Evolutionary conservation across 2,888 invertebrate genomes (phyloP), one percentile per base, ranked within the genome.

Genomic region (Nemurella pictetii): DNA sequence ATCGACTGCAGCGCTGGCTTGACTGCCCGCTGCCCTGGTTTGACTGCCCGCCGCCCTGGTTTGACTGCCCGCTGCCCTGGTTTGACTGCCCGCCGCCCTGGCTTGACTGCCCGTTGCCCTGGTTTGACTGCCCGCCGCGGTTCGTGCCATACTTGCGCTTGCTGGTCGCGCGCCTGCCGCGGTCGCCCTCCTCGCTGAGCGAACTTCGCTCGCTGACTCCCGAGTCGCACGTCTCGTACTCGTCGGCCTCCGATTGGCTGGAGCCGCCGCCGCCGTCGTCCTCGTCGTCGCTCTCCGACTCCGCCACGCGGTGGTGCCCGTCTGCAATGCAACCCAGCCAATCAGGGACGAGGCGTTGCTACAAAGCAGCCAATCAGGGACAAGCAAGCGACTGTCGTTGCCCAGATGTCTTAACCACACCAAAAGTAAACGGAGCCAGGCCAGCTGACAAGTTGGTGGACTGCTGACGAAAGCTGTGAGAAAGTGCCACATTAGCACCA

Each of bases 141-240:
- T 75, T 4, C 28, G 4, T 2, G 75, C 26, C 15, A 73, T 77
- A 87, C 87, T 86, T 87, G 78, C 86, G 82, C 83, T 87, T 87
- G 82, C 80, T 83, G 77, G 83, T 83, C 26, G 83, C 80, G 5
- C 55, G 55, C 82, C 86, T 86, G 78, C 75, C 84, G 30, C 86
- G 87, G 85, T 91, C 90, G 25, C 90, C 91, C 87, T 93, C 93
- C 87, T 94, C 95, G 86, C 94, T 94, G 5, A 94, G 90, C 80
- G 94, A 94, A 86, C 94, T 94, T 87, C 94, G 91, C 88, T 95
- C 95, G 86, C 95, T 95, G 20, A 95, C 93, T 4, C 96, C 95
- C 80, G 96, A 96, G 90, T 98, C 98, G 89, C 98, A 98, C 0
- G 98, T 98, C 90, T 98, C 98, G 90, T 98, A 98, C 75, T 96